A percentile compares a stretch with the other conserved stretches of the same genome.
Conservation (phyloP, 2,888 invertebrate genomes). For the Brachypalpus laphriformis region DNA sequence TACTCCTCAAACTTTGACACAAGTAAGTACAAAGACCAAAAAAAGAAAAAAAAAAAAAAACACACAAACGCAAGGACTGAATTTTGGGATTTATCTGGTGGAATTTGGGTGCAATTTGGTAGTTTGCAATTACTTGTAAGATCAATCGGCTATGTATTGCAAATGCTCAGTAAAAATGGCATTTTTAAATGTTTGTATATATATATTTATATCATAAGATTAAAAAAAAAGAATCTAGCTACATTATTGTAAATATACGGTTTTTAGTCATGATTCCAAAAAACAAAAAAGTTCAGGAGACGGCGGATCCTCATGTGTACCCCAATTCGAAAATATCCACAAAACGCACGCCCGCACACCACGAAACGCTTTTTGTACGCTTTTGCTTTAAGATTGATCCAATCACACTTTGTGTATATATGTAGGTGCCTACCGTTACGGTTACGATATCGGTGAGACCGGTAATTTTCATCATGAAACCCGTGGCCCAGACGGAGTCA, state of each 20-base stretch:
- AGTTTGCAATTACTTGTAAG: constrained; percentile 56
- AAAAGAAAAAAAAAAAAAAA: constrained; percentile 32
- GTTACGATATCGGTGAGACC: constrained; percentile 89
- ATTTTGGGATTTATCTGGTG: constrained; percentile 62
- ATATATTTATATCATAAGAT: constrained; percentile 46
- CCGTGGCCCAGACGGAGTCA: constrained; percentile 89
- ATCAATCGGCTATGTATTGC: constrained; percentile 38
- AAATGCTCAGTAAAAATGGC: constrained; percentile 44
- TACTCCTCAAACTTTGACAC: constrained; percentile 90
- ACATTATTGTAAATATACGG: constrained; percentile 55
- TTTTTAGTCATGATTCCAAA: constrained; percentile 48
- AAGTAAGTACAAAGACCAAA: constrained; percentile 84
- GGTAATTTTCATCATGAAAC: constrained; percentile 92
- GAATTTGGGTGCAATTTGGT: constrained; percentile 63
- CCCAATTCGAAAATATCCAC: constrained; percentile 38
- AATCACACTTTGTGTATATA: constrained; percentile 68
- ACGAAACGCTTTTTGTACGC: constrained; percentile 61
- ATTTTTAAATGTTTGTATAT: constrained; percentile 56
- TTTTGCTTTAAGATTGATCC: constrained; percentile 70
- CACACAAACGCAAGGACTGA: constrained; percentile 44
- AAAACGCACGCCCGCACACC: constrained; percentile 53
- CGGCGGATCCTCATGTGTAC: constrained; percentile 34
- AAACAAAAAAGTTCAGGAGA: constrained; percentile 13
- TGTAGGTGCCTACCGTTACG: constrained; percentile 89
- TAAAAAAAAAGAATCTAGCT: constrained; percentile 37